Percentiles rank a stretch among this genome's conserved stretches.
phyloP scores from a whole-genome alignment of 2,888 invertebrate genomes.

The Cabera pusaria region DNA sequence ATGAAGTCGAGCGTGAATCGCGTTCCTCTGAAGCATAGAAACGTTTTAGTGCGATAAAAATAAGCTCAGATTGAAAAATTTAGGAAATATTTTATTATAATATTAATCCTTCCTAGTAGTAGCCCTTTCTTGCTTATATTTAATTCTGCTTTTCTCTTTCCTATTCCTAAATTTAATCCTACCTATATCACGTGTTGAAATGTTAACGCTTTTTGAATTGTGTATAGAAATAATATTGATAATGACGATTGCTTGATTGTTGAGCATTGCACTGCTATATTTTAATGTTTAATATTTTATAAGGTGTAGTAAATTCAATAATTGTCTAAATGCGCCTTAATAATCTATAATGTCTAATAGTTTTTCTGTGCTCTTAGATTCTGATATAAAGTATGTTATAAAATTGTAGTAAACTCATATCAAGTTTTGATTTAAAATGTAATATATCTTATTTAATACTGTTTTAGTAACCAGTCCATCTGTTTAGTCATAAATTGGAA shows the following conservation, averaged over 20 bases:
- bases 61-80: conserved; percentile 1
- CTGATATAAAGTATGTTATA: conserved; percentile 39
- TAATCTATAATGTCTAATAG: conserved; percentile 52
- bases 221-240: conserved; percentile 34
- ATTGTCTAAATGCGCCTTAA: conserved; percentile 67
- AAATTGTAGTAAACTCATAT: conserved; percentile 34
- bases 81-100: conserved; percentile 12
- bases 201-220: conserved; percentile 36
- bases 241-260: conserved; percentile 54
- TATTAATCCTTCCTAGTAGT: conserved; percentile 16
- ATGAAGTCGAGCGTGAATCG: conserved; percentile 1
- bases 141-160: conserved; percentile 28
- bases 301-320: conserved; percentile 58
- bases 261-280: conserved; percentile 65
- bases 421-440: conserved; percentile 16
- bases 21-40: not conserved
- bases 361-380: conserved; percentile 52
- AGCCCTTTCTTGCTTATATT: conserved; percentile 17
- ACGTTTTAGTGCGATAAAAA: too few relatives aligned
- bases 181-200: conserved; percentile 27
- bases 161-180: conserved; percentile 22
- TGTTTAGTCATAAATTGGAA: conserved; percentile 16
- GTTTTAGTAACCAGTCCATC: conserved; percentile 4
- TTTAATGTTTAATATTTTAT: conserved; percentile 50
- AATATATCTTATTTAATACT: conserved; percentile 6